phyloP scores from a whole-genome alignment of 2,797 vertebrate genomes.

The Carapus acus region DNA sequence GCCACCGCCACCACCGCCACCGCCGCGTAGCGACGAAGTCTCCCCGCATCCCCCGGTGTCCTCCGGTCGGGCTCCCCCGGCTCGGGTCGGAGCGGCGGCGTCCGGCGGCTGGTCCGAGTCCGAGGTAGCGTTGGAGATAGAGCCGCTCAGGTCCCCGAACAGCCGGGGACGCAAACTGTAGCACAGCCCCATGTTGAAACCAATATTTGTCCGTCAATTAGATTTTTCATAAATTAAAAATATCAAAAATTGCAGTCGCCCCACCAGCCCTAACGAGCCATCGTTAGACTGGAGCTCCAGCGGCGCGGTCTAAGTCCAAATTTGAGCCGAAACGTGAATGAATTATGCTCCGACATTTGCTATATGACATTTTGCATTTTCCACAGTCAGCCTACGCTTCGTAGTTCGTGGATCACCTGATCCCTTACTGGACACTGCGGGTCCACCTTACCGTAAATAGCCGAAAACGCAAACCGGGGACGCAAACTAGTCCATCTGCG shows the following conservation, averaged over 20 bases:
- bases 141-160: conserved; percentile 84
- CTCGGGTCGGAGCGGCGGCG: conserved; percentile 60
- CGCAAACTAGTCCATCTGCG: conserved; percentile 34
- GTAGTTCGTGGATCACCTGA: conserved; percentile 81
- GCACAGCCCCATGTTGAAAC: conserved; percentile 89
- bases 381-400: conserved; percentile 64
- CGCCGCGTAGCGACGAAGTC: conserved; percentile 66
- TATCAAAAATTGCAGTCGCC: conserved; percentile 53
- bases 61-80: conserved; percentile 69
- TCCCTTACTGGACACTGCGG: conserved; percentile 75
- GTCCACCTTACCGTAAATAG: conserved; percentile 87
- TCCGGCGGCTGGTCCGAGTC: conserved; percentile 78
- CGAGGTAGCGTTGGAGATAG: conserved; percentile 77
- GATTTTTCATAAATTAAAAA: conserved; percentile 72
- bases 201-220: conserved; percentile 62
- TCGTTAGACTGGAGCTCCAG: conserved; percentile 59
- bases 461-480: conserved; percentile 58
- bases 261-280: conserved; percentile 65
- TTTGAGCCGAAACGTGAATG: conserved; percentile 64
- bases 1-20: conserved; percentile 37
- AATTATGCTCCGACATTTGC: conserved; percentile 76
- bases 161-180: conserved; percentile 93
- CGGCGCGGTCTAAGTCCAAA: conserved; percentile 56
- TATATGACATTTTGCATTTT: conserved; percentile 85
- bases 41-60: conserved; percentile 70